A percentile compares a stretch with the other conserved stretches of the same genome.
Conservation (phyloP, 1,140 invertebrate genomes). For the Paraescarpia echinospica region DNA sequence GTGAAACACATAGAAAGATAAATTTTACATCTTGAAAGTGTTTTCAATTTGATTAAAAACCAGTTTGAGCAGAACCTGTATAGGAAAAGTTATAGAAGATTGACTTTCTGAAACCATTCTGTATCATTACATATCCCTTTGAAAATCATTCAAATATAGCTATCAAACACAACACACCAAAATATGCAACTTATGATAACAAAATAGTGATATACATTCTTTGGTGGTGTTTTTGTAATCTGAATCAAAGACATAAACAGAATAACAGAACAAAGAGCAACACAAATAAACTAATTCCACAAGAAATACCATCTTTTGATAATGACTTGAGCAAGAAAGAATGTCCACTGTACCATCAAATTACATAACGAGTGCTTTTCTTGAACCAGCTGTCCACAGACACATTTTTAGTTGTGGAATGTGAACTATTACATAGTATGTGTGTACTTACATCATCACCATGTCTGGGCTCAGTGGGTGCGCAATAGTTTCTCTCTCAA, state of each 20-base stretch:
- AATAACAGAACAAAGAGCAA: not conserved
- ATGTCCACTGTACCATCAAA: not conserved
- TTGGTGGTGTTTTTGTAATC: not conserved
- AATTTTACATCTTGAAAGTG: no score
- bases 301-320: not conserved
- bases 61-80: no score
- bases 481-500: not conserved
- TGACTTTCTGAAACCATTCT: no score
- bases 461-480: not conserved
- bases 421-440: not conserved
- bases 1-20: no score
- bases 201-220: not conserved
- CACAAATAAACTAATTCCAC: not conserved
- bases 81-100: no score
- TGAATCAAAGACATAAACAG: not conserved
- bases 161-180: no score
- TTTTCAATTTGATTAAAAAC: no score
- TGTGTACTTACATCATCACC: not conserved
- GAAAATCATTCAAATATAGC: no score
- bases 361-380: not conserved
- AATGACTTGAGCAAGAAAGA: not conserved
- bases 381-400: not conserved
- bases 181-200: no score
- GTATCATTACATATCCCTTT: no score
- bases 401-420: not conserved